Base-by-base conservation (phyloP, 1,140 invertebrate species). In the Drosophila ironensis region DNA sequence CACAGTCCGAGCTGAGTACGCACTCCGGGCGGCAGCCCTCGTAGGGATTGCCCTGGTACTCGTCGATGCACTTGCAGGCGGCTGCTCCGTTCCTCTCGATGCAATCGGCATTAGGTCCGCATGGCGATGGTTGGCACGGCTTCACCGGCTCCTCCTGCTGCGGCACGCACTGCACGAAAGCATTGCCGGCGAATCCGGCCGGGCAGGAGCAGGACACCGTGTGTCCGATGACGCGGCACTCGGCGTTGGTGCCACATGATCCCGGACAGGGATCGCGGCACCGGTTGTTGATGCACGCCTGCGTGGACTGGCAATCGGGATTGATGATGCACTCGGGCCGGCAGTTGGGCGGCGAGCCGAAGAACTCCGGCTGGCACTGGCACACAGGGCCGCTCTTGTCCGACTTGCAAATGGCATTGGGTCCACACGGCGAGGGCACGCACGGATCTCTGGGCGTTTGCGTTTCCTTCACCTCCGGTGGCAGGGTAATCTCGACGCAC, bases 11-110 rank as follows among this genome's bases (percentile, higher is more conserved):
- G 75, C 94, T 96, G 17, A 90, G 90, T 88, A 95, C 94, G 87
- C 95, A 96, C 89, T 96, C 95, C 38, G 94, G 91, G n/a, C 93
- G 92, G 78, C 95, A 96, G 14, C 95, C 95, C 38, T 91, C 91
- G 48, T 93, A 95, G 8, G 95, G 93, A 91, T 96, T 94, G 20
- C 95, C 94, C 76, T 94, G 92, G 72, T 93, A 93, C 19, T 93
- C 93, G 53, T 92, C 90, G 9, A 93, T 93, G 74, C 95, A 96
- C 51, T 92, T 93, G 75, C 94, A 95, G 16, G 93, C 92, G 2
- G 93, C 93, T 6, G 92, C 92, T 16, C 91, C 92, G 71, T 94
- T 94, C 14, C 93, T 89, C 45, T 95, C 93, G 22, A 91, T 90
- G 68, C 94, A 95, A 72, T 94, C 92, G 6, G 94, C 94, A 69